Evolutionary conservation across 2,113 vertebrate species (phyloP), one percentile per base, ranked within the genome.

Genomic region (Paratilapia polleni): DNA sequence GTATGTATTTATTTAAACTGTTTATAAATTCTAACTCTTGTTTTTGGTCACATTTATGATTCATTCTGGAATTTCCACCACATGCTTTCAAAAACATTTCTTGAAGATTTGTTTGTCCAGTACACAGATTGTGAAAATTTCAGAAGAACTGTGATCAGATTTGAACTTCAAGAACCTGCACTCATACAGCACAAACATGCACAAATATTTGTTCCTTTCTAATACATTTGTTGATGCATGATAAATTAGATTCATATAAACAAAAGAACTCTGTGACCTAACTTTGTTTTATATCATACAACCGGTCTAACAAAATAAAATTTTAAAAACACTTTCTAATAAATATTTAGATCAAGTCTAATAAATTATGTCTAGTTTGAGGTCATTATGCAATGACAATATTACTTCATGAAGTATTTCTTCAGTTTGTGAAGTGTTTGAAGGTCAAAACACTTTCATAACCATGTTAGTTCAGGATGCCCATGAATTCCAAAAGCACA

Each of bases 91-190:
- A 34, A 34, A 34, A 34, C 34, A 34, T 38, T 31, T 31, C 5
- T 31, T 3, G 31, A 31, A 31, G 31, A 31, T 36, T 36, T 36
- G 34, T 36, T 36, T 47, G 13, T 11, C 43, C 60, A 19, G 24
- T 20, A 38, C 8, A 61, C 49, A 36, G 8, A 62, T 58, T 60
- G 24, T 52, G 7, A 52, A 5, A 20, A 59, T 80, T 81, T 47
- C 78, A 87, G 78, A 54, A 76, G 85, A 80, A 89, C 81, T 86
- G 84, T 84, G 90, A 90, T 85, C 47, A 17, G 2, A 81, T 73
- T 17, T 83, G 83, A 77, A 86, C 70, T 75, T 83, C 63, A 38
- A 62, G 60, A 54, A n/a, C 49, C 11, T 24, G 80, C 52, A 49
- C 54, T 84, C 47, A 76, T 81, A 41, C 81, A 62, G 70, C 8